Evolutionary conservation across 1,140 invertebrate species (phyloP).

Genomic region (Steinernema khuongi): DNA sequence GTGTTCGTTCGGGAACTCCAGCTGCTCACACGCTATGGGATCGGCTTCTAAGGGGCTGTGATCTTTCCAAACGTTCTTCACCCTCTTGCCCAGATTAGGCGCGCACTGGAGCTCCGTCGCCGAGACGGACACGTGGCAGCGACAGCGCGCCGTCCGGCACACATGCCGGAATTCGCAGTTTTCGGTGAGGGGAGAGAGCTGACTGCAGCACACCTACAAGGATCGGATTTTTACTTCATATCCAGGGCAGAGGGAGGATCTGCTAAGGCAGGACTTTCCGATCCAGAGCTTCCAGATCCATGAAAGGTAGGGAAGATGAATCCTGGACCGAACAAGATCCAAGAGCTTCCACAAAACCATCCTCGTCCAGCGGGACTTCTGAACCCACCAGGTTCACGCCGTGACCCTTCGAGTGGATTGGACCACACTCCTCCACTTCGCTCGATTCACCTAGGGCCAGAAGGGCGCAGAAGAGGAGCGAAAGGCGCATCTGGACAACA

Average conservation of each 20-base stretch:
- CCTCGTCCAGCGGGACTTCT: not conserved
- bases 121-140: not conserved
- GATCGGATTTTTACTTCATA: too few species aligned
- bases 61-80: not conserved
- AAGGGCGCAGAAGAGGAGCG: not conserved
- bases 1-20: not conserved
- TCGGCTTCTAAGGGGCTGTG: not conserved
- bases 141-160: not conserved
- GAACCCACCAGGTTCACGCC: not conserved
- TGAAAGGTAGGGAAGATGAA: not conserved
- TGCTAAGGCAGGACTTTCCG: not conserved
- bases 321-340: not conserved
- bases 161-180: conserved; percentile 1
- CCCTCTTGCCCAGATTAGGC: not conserved
- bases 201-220: not conserved
- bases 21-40: not conserved
- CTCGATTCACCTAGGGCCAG: not conserved
- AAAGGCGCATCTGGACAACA: not conserved
- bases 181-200: not conserved
- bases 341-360: not conserved
- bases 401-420: not conserved
- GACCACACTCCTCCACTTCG: not conserved
- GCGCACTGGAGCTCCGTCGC: not conserved
- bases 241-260: too few species aligned
- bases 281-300: not conserved